Evolutionary conservation across 2,797 vertebrate species (phyloP).

Genomic region (Tachyglossus aculeatus): DNA sequence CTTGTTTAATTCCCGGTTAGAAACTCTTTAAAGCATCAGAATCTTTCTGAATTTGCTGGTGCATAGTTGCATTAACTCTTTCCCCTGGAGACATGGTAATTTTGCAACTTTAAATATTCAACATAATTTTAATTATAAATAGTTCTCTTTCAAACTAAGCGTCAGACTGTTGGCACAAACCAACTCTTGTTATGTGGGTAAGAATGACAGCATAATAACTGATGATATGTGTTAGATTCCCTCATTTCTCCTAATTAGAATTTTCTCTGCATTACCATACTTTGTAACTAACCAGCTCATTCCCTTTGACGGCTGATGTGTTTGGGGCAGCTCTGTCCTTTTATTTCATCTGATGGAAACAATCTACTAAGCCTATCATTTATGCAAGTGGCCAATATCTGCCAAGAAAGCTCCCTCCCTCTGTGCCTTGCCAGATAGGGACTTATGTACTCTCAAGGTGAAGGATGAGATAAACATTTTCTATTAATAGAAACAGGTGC

Average conservation of each 20-base stretch:
- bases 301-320: constrained; percentile 13
- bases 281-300: constrained; percentile 20
- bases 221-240: constrained; percentile 25
- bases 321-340: neutral
- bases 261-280: constrained; percentile 17
- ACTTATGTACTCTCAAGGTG: neutral
- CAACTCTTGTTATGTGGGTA: constrained; percentile 3
- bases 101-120: constrained; percentile 50
- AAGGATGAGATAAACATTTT: neutral
- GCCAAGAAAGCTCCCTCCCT: neutral
- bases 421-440: neutral
- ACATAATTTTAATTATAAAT: constrained; percentile 37
- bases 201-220: constrained; percentile 31
- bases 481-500: neutral
- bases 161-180: constrained; percentile 19
- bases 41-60: constrained; percentile 16
- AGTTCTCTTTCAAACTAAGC: constrained; percentile 19
- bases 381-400: neutral
- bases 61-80: constrained; percentile 3
- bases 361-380: neutral
- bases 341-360: neutral
- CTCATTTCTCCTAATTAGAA: constrained; percentile 37
- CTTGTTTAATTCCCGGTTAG: neutral
- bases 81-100: constrained; percentile 24
- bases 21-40: constrained; percentile 15